phyloP scores from a whole-genome alignment of 1,140 invertebrate species.

The Drosophila fuyamai region DNA sequence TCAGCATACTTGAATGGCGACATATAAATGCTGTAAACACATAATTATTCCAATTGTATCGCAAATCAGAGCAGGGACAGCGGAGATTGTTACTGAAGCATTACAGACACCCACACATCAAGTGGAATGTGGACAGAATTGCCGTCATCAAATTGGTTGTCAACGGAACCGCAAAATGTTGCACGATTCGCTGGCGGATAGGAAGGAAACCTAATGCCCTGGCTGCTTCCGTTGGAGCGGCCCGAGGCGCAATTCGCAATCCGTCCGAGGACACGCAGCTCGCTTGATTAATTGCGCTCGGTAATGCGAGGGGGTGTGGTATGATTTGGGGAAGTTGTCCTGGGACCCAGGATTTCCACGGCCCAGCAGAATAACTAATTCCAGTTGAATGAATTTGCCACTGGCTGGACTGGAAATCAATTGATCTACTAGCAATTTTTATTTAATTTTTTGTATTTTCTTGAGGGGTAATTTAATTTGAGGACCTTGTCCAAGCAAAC shows the following conservation, averaged over 20 bases:
- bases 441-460: constrained; percentile 15
- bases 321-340: constrained; percentile 1
- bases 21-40: constrained; percentile 44
- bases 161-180: constrained; percentile 44
- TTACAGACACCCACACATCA: constrained; percentile 20
- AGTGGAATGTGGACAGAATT: constrained; percentile 36
- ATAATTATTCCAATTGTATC: constrained; percentile 48
- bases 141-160: constrained; percentile 59
- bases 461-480: constrained; percentile 41
- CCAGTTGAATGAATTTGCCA: constrained; percentile 37
- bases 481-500: constrained; percentile 47
- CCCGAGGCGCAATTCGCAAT: constrained; percentile 19
- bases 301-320: constrained; percentile 37
- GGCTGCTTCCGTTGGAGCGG: constrained; percentile 37
- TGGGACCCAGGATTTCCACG: constrained; percentile 15
- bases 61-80: constrained; percentile 39
- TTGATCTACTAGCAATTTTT: constrained; percentile 44
- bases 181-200: constrained; percentile 8
- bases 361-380: constrained; percentile 39
- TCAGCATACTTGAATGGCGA: constrained; percentile 7
- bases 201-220: constrained; percentile 51
- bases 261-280: constrained; percentile 27
- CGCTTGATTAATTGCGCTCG: constrained; percentile 55
- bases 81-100: constrained; percentile 19
- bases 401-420: constrained; percentile 38